A percentile compares a stretch with the other conserved stretches of the same genome.
phyloP scores from a whole-genome alignment of 2,888 invertebrate species.

The Drosophila multiciliata region DNA sequence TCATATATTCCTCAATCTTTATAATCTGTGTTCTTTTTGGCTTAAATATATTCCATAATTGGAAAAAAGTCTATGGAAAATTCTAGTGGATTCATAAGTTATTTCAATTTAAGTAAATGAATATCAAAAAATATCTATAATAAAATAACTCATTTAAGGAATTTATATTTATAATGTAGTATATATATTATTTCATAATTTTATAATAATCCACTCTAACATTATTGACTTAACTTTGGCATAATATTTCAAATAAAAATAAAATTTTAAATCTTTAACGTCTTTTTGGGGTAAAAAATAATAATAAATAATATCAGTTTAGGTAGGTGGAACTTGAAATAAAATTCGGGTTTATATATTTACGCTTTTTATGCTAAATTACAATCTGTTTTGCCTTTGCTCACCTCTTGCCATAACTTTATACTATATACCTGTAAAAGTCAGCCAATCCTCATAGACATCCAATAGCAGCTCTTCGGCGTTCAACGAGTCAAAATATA shows the following conservation, averaged over 20 bases:
- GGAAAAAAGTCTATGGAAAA: neutral
- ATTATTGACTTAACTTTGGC: neutral
- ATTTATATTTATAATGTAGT: no score
- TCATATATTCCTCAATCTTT: no score
- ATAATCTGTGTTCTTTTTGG: no score
- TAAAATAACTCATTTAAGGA: no score
- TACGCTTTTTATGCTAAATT: no score
- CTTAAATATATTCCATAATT: no score
- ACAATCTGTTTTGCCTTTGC: neutral
- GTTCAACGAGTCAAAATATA: constrained; percentile 89
- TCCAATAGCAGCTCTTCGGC: constrained; percentile 88
- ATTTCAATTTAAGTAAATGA: neutral
- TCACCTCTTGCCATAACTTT: neutral
- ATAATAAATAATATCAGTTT: neutral
- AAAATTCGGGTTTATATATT: neutral
- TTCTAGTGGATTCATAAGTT: neutral
- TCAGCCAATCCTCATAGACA: constrained; percentile 89
- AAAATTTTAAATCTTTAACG: neutral
- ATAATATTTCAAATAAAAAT: neutral
- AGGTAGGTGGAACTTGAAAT: neutral
- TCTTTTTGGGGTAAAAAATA: neutral
- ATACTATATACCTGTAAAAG: constrained; percentile 86
- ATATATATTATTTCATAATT: no score
- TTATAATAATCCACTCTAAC: no score
- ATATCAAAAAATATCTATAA: neutral